These are phyloP conservation scores for Glareola pratincola DNA, from an alignment of 2,113 vertebrate genomes.

Conservation along the genomic window DNA sequence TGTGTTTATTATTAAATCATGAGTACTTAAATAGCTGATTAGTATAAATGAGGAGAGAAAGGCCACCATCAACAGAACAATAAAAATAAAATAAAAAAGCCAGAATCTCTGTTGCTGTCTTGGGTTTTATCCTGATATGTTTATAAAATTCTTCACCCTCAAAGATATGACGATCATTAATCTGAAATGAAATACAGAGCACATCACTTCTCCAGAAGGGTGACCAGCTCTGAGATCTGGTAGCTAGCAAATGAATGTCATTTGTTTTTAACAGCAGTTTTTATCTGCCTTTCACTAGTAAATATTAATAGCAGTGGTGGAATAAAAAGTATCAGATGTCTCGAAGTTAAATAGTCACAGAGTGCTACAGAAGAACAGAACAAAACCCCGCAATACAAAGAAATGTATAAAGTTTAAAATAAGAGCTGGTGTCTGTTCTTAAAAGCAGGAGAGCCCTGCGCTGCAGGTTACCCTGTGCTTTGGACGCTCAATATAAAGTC, in stretches of 20 bases:
- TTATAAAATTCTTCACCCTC: conserved; percentile 46
- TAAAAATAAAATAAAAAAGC: conserved; percentile 13
- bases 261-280: conserved; percentile 54
- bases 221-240: conserved; percentile 30
- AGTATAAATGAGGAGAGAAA: conserved; percentile 37
- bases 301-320: conserved; percentile 32
- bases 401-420: not conserved
- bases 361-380: not conserved
- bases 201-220: not conserved
- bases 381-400: not conserved
- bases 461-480: not conserved
- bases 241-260: conserved; percentile 8
- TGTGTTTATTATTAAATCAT: conserved; percentile 64
- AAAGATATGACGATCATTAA: not conserved
- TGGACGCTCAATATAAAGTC: not conserved
- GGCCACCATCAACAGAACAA: conserved; percentile 6
- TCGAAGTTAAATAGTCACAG: not conserved
- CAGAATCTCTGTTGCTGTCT: not conserved
- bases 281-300: conserved; percentile 44
- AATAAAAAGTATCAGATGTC: conserved; percentile 21
- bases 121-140: not conserved
- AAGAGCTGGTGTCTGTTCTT: not conserved
- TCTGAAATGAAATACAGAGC: conserved; percentile 31
- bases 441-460: not conserved
- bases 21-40: conserved; percentile 38